Evolutionary conservation across 2,797 vertebrate species (phyloP), one percentile per base, ranked within the genome.

Genomic region (Enteromius trimaculatus): DNA sequence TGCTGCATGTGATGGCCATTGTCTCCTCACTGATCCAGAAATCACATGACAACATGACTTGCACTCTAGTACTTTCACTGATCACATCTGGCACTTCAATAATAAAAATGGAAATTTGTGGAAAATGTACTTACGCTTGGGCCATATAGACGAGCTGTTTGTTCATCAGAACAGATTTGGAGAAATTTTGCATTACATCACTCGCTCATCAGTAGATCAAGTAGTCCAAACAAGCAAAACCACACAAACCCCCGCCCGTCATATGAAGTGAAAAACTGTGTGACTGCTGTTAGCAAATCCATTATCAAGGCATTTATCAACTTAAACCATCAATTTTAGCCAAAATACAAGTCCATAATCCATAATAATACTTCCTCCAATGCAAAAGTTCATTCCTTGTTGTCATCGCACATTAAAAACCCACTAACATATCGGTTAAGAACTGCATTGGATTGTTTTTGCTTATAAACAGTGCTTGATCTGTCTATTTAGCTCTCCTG

Each of bases 11-110:
- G 31, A 71, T 6, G 37, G 26, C 34, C 80, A 71, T 60, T n/a
- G 31, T 47, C 7, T 51, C 23, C n/a, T 16, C 21, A 7, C 58
- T 75, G 58, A 81, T 64, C 55, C 74, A 78, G 37, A 78, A 70
- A 66, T 66, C 66, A n/a, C 51, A n/a, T 26, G 21, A 49, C 42
- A 71, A 66, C 21, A 49, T 77, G 34, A 42, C 39, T 42, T 31
- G 31, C 58, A 66, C 42, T 83, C 2, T 47, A 47, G 44, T 47
- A 44, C 51, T 68, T 17, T 76, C 16, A 39, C 23, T 23, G 31
- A 39, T 55, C 53, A 55, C 31, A 23, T 47, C 17, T 23, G 17
- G 39, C 75, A 62, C 23, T 7, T 64, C 17, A 44, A 23, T 74
- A n/a, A 19, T 64, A 64, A 31, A 29, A 7, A 17, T 26, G 13